phyloP scores from a whole-genome alignment of 2,888 invertebrate genomes.

The Nomada fucata region DNA sequence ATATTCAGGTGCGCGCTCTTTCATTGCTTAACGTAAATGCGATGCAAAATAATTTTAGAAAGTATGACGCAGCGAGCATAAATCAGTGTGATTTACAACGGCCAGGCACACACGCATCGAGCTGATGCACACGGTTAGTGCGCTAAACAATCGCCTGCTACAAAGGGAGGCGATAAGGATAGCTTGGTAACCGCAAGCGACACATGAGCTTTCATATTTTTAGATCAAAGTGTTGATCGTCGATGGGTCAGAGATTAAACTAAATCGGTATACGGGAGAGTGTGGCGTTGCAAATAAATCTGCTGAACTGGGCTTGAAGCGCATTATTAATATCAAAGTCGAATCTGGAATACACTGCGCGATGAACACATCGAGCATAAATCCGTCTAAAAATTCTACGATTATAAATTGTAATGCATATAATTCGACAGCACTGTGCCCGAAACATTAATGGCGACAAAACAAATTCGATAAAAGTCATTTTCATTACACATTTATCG shows the following conservation, averaged over 20 bases:
- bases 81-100: neutral
- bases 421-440: neutral
- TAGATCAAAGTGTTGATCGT: constrained; percentile 27
- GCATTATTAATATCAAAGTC: constrained; percentile 4
- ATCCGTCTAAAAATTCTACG: too few species aligned
- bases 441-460: neutral
- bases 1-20: too few species aligned
- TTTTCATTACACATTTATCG: neutral
- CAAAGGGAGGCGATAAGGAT: neutral
- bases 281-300: constrained; percentile 8
- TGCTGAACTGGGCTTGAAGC: neutral
- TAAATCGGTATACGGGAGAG: neutral
- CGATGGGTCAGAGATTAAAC: constrained; percentile 33
- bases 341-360: neutral
- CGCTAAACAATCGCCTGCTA: constrained; percentile 10
- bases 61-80: neutral
- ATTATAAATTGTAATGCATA: too few species aligned
- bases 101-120: constrained; percentile 6
- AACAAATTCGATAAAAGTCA: neutral
- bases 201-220: constrained; percentile 25
- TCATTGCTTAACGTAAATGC: too few species aligned
- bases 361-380: neutral
- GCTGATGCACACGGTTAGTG: constrained; percentile 5
- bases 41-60: neutral
- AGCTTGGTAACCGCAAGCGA: constrained; percentile 18